These are phyloP conservation scores for Volucella inanis DNA, from an alignment of 2,888 invertebrate species.

Conservation along the genomic window DNA sequence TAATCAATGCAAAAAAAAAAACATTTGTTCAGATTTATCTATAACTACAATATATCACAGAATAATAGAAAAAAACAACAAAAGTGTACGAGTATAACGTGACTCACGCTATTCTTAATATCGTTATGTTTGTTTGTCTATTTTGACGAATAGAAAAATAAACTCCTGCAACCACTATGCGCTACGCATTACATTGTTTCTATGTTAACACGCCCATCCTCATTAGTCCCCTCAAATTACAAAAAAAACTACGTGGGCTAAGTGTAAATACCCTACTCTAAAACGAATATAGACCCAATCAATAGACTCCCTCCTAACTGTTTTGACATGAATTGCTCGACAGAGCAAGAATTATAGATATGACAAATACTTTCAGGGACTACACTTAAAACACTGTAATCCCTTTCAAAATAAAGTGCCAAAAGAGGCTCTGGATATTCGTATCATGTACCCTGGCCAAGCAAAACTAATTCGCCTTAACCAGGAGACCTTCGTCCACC, in stretches of 20 bases:
- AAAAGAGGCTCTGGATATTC: slow-evolving; percentile 22
- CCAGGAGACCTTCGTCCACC: not conserved
- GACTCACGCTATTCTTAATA: too few species aligned
- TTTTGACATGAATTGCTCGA: slow-evolving; percentile 9
- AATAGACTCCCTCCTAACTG: not conserved
- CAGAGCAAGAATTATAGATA: not conserved
- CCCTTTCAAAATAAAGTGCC: slow-evolving; percentile 18
- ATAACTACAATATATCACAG: too few species aligned
- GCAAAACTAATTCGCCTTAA: slow-evolving; percentile 50
- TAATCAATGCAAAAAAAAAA: too few species aligned
- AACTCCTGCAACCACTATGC: not conserved
- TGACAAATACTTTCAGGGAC: slow-evolving; percentile 9
- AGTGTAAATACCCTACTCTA: slow-evolving; percentile 20
- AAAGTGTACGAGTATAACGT: too few species aligned
- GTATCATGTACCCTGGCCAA: slow-evolving; percentile 40
- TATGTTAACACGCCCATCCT: not conserved
- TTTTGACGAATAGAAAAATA: too few species aligned
- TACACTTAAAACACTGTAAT: slow-evolving; percentile 29
- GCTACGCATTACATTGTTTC: not conserved
- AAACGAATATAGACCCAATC: slow-evolving; percentile 4
- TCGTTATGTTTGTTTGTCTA: too few species aligned
- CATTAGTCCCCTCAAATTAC: slow-evolving; percentile 1
- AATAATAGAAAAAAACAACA: too few species aligned
- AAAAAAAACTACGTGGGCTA: slow-evolving; percentile 21
- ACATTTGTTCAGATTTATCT: too few species aligned